Conservation (phyloP, 2,888 invertebrate genomes). For the Incurvaria masculella region DNA sequence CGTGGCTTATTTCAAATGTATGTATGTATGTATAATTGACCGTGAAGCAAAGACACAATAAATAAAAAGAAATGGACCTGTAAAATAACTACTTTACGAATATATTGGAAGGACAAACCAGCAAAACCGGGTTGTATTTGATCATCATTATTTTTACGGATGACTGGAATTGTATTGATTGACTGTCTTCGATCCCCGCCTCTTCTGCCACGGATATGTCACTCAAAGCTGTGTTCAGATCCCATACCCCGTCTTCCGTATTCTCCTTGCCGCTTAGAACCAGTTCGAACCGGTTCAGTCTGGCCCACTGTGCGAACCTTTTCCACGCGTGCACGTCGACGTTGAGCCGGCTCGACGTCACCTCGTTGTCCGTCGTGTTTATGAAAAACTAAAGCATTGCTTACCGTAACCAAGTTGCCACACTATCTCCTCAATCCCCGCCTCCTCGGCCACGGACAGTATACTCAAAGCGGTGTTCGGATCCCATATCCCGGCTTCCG, state of each 20-base stretch:
- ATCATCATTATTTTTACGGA: no score
- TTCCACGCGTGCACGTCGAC: conserved; percentile 32
- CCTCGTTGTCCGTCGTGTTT: conserved; percentile 22
- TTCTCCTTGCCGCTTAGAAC: conserved; percentile 61
- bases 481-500: conserved; percentile 60
- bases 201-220: conserved; percentile 67
- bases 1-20: no score
- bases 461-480: conserved; percentile 63
- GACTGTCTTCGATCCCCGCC: conserved; percentile 51
- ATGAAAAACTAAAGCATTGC: conserved; percentile 14
- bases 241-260: conserved; percentile 57
- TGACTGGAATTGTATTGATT: conserved; percentile 1
- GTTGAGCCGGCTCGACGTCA: no score
- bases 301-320: conserved; percentile 48
- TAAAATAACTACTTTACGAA: no score
- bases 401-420: conserved; percentile 76
- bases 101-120: no score
- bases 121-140: no score
- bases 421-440: conserved; percentile 59
- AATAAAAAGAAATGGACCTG: no score
- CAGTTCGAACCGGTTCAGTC: conserved; percentile 58
- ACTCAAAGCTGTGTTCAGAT: conserved; percentile 62
- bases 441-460: conserved; percentile 64
- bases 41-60: no score
- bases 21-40: no score